Evolutionary conservation across 2,888 invertebrate species (phyloP).

Genomic region (Tiliacea aurago): DNA sequence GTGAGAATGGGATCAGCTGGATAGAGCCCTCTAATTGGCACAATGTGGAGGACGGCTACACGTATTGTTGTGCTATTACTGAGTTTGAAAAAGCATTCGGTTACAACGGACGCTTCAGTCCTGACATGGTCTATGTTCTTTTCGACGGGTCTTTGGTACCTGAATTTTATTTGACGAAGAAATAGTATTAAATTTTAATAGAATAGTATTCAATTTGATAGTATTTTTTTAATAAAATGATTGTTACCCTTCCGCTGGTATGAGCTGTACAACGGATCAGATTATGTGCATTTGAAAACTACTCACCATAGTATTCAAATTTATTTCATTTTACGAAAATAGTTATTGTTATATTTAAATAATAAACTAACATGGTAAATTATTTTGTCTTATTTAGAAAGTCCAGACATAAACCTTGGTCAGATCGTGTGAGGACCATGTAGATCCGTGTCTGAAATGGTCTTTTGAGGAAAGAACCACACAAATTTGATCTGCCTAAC

Average conservation of each 20-base stretch:
- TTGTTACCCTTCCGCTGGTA: not conserved
- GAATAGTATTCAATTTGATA: not conserved
- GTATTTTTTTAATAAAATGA: not conserved
- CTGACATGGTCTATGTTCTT: slow-evolving; percentile 23
- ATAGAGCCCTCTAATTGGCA: slow-evolving; percentile 71
- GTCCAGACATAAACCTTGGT: no score
- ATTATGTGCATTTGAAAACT: no score
- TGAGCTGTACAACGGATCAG: not conserved
- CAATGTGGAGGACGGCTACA: slow-evolving; percentile 71
- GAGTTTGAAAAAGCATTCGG: slow-evolving; percentile 74
- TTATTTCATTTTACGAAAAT: not conserved
- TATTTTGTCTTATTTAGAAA: not conserved
- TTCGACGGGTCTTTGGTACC: slow-evolving; percentile 9
- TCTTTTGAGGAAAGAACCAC: no score
- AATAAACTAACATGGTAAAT: slow-evolving; percentile 1
- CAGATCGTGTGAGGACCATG: no score
- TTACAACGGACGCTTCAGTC: slow-evolving; percentile 60
- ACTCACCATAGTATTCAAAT: not conserved
- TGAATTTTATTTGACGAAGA: not conserved
- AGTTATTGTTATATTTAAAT: not conserved
- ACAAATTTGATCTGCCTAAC: no score
- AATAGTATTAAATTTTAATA: slow-evolving; percentile 10
- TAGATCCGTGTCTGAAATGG: no score
- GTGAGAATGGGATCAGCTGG: slow-evolving; percentile 69
- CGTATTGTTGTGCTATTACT: slow-evolving; percentile 74